Conservation (phyloP, 2,888 invertebrate genomes). For the Acronicta leporina region DNA sequence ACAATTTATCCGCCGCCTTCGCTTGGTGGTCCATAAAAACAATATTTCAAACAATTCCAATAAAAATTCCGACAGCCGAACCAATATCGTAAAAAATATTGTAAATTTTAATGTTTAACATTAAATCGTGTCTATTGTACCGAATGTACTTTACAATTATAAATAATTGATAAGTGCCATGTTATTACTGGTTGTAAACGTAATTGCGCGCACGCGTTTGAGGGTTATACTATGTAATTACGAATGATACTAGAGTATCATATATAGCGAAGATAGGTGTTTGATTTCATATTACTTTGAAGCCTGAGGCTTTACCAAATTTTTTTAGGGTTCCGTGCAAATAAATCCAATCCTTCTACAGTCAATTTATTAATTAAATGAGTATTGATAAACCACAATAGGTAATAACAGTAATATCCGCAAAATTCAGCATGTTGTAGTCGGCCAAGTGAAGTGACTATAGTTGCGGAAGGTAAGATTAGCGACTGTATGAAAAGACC, state of each 20-base stretch:
- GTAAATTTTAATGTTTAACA: slow-evolving; percentile 54
- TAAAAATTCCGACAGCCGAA: slow-evolving; percentile 39
- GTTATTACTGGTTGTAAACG: slow-evolving; percentile 74
- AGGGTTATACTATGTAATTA: slow-evolving; percentile 58
- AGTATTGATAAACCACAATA: no score
- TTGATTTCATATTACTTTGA: slow-evolving; percentile 54
- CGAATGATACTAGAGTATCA: slow-evolving; percentile 54
- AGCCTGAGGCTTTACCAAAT: slow-evolving; percentile 31
- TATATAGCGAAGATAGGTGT: slow-evolving; percentile 52
- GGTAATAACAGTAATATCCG: no score
- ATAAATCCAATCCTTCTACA: no score
- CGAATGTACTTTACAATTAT: slow-evolving; percentile 58
- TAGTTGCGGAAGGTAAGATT: no score
- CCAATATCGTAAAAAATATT: slow-evolving; percentile 47
- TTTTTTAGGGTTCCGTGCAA: slow-evolving; percentile 33
- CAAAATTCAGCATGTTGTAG: no score
- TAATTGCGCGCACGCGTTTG: slow-evolving; percentile 74
- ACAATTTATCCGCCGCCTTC: not conserved
- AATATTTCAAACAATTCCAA: slow-evolving; percentile 24
- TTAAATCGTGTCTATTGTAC: slow-evolving; percentile 51
- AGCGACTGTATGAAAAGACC: no score
- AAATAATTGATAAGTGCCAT: slow-evolving; percentile 67
- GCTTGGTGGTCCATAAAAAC: slow-evolving; percentile 11
- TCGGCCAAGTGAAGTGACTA: no score
- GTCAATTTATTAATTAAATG: no score